Evolutionary conservation across 2,113 vertebrate genomes (phyloP).

Genomic region (Phaethon lepturus): DNA sequence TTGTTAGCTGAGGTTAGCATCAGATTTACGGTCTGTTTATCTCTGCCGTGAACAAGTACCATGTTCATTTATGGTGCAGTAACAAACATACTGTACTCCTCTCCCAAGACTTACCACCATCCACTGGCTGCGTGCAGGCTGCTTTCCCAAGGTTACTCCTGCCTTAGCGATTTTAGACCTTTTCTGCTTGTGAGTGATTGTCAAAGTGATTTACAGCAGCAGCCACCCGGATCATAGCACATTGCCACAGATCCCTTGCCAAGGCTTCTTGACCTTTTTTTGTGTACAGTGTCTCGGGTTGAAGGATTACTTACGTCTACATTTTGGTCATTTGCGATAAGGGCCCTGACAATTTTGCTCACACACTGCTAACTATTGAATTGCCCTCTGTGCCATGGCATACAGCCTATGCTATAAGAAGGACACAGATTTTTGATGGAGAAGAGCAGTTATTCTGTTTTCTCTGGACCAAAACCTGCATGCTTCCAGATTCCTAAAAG

Average conservation of each 20-base stretch:
- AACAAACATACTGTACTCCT: background rate
- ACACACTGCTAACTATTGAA: slow-evolving; percentile 23
- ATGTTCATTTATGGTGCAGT: background rate
- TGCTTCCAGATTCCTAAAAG: background rate
- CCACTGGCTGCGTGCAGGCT: background rate
- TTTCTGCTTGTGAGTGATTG: background rate
- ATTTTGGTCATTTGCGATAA: slow-evolving; percentile 41
- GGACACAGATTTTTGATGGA: background rate
- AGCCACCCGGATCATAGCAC: background rate
- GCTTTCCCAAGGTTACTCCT: background rate
- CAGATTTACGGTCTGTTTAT: background rate
- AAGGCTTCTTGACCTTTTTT: slow-evolving; percentile 22
- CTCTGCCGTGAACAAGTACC: background rate
- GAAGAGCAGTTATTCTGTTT: background rate
- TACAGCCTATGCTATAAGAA: background rate
- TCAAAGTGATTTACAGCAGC: slow-evolving; percentile 28
- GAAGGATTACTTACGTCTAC: slow-evolving; percentile 1
- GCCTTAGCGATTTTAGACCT: background rate
- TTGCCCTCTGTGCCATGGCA: background rate
- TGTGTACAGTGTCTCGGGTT: background rate
- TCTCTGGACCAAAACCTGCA: background rate
- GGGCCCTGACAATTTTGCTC: background rate
- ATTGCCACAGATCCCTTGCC: background rate
- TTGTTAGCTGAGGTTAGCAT: background rate
- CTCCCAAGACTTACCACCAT: background rate